Base-by-base conservation (phyloP, 2,113 vertebrate species). In the Sander lucioperca region DNA sequence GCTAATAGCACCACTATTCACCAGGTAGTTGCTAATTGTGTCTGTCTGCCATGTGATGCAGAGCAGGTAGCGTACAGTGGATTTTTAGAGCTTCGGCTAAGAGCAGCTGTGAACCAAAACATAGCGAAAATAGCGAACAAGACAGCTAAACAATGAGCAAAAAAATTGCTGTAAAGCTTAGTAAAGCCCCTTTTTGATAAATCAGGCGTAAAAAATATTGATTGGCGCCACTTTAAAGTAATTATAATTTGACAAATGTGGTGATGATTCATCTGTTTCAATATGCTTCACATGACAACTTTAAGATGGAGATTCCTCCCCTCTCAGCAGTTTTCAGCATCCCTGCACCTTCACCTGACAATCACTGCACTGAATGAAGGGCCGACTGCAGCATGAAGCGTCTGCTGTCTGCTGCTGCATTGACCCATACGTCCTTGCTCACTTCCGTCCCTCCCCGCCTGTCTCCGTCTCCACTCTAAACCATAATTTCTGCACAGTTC, bases 341-440 rank as follows among this genome's bases (percentile, higher is more conserved):
- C 48, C 51, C 51, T 57, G 58, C 57, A 70, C 76, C 70, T 79
- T 72, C 71, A 74, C 48, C 51, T 84, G 79, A 85, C 66, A 78
- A 78, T 80, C 75, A 59, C 68, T 7, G 56, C 64, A 1, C 45
- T 63, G 64, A 80, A 71, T 27, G 51, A 67, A 69, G 56, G 23
- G 36, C 27, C 6, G n/a, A 15, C 47, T n/a, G 7, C 57, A 67
- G 80, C 83, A 73, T 6, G 1, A 53, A 76, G 70, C 21, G 2
- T 71, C 5, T 58, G 63, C 70, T 78, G 63, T 74, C 77, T 88
- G 82, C 72, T 72, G 61, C 81, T 65, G 82, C 77, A 68, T 30
- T 86, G 87, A 89, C 90, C 79, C 84, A 23, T 43, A 78, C 54
- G 77, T 86, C 86, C 86, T 92, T 89, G 87, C 70, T 74, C 58